Evolutionary conservation across 1,140 invertebrate species (phyloP), one percentile per base, ranked within the genome.

Genomic region (Phocides pigmalion): DNA sequence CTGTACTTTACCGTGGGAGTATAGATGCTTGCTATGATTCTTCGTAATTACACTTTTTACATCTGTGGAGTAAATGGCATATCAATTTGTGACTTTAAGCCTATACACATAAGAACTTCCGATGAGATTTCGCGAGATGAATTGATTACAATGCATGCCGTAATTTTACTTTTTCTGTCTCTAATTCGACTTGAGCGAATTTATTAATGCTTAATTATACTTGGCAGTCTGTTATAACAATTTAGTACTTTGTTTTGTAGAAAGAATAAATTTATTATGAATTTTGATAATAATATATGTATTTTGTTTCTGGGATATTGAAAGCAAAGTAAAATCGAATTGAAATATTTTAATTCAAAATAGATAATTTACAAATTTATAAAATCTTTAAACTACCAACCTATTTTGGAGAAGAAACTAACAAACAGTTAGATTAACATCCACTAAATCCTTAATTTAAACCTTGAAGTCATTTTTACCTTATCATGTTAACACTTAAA

Each of bases 1-100:
- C 41, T 58, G 54, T 58, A 58, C 54, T 58, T 58, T 58, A 58
- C 54, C 54, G 54, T 58, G 54, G 54, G 54, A 58, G 41, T 58
- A 46, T 58, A 20, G 39, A 44, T 1, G 42, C 42, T 47, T 47
- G 28, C 42, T 59, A 59, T 47, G 42, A 59, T 59, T 59, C 56
- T 59, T 8, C 28, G 42, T 59, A 59, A 59, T 59, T 59, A 59
- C 22, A 59, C 15, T 59, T 59, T 59, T 59, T 59, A 41, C 25
- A 20, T 14, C 44, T 59, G 20, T 20, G n/a, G 0, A 59, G 42
- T 11, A 20, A 59, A 59, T 59, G 22, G 56, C 16, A 20, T 19
- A 20, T 47, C 42, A 22, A 59, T 59, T 59, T 47, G 22, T 15
- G 42, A 37, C 56, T 47, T 47, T 58, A 59, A 46, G 9, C 15